Conservation (phyloP, 2,888 invertebrate species). For the Ypsolopha sequella region DNA sequence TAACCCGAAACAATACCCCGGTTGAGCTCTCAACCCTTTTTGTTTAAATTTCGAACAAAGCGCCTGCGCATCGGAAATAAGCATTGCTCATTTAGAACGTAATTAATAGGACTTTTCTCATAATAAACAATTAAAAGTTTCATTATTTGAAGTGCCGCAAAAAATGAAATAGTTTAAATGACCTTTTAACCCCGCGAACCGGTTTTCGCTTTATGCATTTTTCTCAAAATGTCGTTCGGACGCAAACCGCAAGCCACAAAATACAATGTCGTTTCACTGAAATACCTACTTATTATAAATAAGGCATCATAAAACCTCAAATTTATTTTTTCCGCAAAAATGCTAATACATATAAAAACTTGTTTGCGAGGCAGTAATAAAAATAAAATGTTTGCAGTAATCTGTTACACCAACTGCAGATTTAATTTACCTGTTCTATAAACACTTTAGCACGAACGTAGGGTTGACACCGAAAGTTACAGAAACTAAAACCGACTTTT, state of each 20-base stretch:
- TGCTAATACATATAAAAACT: too few species aligned
- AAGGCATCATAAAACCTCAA: too few species aligned
- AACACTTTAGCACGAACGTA: too few species aligned
- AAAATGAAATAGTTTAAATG: conserved; percentile 32
- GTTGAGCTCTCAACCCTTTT: conserved; percentile 46
- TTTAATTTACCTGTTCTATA: too few species aligned
- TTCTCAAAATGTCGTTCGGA: background rate
- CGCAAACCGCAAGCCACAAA: background rate
- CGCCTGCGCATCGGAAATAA: conserved; percentile 26
- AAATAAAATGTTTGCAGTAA: too few species aligned
- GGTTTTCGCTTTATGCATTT: conserved; percentile 11
- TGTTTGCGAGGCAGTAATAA: too few species aligned
- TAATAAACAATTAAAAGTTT: conserved; percentile 55
- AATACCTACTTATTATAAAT: background rate
- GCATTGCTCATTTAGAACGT: conserved; percentile 57
- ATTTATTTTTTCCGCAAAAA: too few species aligned
- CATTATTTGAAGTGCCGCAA: conserved; percentile 22
- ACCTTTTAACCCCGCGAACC: conserved; percentile 20
- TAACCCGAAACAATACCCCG: conserved; percentile 53
- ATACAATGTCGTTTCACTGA: background rate
- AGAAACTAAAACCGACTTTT: too few species aligned
- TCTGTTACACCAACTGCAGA: too few species aligned
- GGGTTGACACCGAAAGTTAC: too few species aligned
- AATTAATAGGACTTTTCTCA: conserved; percentile 64
- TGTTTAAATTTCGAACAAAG: conserved; percentile 29